phyloP scores from a whole-genome alignment of 2,797 vertebrate species.

The Crypturellus tataupa region DNA sequence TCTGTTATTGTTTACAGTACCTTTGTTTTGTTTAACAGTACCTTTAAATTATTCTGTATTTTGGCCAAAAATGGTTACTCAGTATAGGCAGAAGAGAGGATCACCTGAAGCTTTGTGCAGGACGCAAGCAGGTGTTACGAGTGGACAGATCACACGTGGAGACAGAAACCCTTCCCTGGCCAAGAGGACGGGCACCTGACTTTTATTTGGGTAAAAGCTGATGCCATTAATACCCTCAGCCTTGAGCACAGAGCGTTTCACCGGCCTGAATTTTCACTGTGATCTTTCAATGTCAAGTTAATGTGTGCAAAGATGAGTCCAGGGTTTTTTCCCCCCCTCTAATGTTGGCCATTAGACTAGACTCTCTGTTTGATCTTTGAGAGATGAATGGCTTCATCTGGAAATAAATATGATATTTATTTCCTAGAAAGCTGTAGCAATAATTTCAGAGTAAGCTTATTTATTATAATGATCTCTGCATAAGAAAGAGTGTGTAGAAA shows the following conservation, averaged over 20 bases:
- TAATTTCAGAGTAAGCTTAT: neutral
- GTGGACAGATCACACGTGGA: neutral
- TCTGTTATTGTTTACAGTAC: neutral
- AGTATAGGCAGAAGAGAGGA: neutral
- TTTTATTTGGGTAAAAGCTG: neutral
- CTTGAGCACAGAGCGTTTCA: neutral
- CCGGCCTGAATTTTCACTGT: neutral
- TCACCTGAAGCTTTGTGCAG: neutral
- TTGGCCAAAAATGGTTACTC: neutral
- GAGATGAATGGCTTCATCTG: neutral
- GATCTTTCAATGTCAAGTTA: neutral
- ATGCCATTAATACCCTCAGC: neutral
- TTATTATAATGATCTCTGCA: neutral
- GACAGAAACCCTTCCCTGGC: accelerated
- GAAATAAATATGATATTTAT: neutral
- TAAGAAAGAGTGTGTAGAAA: neutral
- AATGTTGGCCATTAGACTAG: neutral
- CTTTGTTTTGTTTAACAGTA: no score
- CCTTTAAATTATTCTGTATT: neutral
- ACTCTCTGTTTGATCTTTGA: neutral
- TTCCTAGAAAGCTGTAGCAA: neutral
- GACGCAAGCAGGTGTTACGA: neutral
- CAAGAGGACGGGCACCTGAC: neutral
- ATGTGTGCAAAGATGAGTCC: accelerated
- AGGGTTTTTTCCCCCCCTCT: neutral